These are phyloP conservation scores for Pheosia tremula DNA, from an alignment of 2,888 invertebrate species.

Conservation along the genomic window DNA sequence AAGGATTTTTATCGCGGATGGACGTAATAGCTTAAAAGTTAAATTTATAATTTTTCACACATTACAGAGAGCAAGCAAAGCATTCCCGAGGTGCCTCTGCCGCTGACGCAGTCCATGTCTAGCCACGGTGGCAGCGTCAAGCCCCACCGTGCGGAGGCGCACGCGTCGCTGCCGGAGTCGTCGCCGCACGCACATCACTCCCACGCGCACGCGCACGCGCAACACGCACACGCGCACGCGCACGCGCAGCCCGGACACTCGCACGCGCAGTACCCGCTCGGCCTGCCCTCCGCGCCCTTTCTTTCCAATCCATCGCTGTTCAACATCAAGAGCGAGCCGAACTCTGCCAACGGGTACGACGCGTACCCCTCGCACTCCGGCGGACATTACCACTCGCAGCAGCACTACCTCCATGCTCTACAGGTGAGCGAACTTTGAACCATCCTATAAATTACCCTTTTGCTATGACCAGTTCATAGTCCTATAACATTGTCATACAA, in stretches of 20 bases:
- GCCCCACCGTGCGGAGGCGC: constrained; percentile 43
- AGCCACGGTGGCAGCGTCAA: constrained; percentile 31
- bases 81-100: constrained; percentile 76
- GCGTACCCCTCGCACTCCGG: constrained; percentile 58
- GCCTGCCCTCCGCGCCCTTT: constrained; percentile 57
- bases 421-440: constrained; percentile 50
- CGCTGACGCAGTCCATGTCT: constrained; percentile 60
- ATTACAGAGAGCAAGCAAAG: constrained; percentile 68
- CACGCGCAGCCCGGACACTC: constrained; percentile 82
- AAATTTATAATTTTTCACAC: not conserved
- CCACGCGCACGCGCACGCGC: constrained; percentile 31
- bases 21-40: not conserved
- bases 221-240: constrained; percentile 24
- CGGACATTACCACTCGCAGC: constrained; percentile 74
- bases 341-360: constrained; percentile 59
- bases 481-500: too few species aligned
- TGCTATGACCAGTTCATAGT: too few species aligned
- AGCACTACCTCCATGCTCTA: constrained; percentile 84
- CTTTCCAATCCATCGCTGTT: constrained; percentile 67
- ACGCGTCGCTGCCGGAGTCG: constrained; percentile 76
- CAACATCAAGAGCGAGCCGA: constrained; percentile 79
- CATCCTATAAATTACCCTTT: too few species aligned
- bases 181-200: constrained; percentile 53
- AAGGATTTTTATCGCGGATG: too few species aligned
- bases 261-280: constrained; percentile 55